Conservation (phyloP, 2,113 vertebrate species). For the Procapra przewalskii region DNA sequence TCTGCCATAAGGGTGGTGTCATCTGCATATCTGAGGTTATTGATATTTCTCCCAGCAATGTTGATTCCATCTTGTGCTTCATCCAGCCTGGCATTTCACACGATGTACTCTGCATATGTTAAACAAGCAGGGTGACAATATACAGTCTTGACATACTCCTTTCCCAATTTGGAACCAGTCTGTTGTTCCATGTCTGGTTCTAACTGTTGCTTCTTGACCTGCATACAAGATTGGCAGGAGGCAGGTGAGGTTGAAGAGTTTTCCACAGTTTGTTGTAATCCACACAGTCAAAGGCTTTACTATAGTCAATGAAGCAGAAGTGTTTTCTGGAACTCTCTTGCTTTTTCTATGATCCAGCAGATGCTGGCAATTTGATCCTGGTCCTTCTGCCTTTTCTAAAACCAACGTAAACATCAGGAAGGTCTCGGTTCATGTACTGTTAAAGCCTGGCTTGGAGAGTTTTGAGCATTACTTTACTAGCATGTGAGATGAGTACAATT, state of each 20-base stretch:
- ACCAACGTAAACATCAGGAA: background rate
- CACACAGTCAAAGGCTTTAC: background rate
- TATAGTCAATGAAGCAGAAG: background rate
- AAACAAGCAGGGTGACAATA: background rate
- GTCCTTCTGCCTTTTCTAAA: background rate
- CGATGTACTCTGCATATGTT: background rate
- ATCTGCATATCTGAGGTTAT: background rate
- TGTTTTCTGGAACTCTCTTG: background rate
- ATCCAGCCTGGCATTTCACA: background rate
- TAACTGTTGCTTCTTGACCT: background rate
- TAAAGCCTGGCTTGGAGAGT: background rate
- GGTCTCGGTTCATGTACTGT: background rate
- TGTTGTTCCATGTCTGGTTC: background rate
- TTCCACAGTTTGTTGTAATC: background rate
- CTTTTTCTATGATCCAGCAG: background rate
- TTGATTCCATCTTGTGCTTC: background rate
- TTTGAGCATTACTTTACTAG: background rate
- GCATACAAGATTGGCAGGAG: background rate
- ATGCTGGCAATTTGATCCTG: background rate
- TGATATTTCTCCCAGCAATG: background rate
- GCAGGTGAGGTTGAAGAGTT: background rate
- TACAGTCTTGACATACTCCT: background rate
- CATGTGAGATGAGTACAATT: background rate
- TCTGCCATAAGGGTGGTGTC: background rate
- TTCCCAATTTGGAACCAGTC: background rate